Base-by-base conservation (phyloP, 1,140 invertebrate species). In the Babylonia areolata region DNA sequence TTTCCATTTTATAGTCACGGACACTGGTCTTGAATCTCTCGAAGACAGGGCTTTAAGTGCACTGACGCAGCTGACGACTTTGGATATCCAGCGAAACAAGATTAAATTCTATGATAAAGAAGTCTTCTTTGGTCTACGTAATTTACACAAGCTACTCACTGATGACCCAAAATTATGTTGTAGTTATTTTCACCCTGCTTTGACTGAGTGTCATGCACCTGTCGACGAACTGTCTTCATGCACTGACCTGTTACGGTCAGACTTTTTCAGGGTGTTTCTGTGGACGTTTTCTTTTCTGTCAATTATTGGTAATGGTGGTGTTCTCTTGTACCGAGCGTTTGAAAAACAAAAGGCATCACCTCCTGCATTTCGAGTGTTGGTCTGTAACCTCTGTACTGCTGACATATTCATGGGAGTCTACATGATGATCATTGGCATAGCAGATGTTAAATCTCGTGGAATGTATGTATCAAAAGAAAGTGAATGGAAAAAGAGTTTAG, bases 151-250 rank as follows among this genome's bases (percentile, higher is more conserved):
- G 5, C 39, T 91, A n/a, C 37, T 77, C 6, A 85, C 88, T 1
- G 88, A 90, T 35, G 84, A 85, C 9, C 87, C 81, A 64, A 85
- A 64, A 35, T 42, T 90, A 28, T 91, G 90, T 82, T 91, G 90
- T 86, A 35, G 42, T 23, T 82, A 81, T 31, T 77, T 87, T 39
- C 75, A 80, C 1, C 39, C 51, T 23, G 75, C 64, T 20, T 23
- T 75, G 73, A 75, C 89, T 42, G 87, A 89, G 5, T 91, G 90
- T 75, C 39, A 69, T 33, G 86, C 89, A 0, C 87, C 86, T 15
- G 33, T 69, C 3, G 88, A 88, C 69, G 85, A 87, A 78, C 81
- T 91, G 64, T 90, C 89, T 12, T 91, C 90, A 9, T 91, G 90
- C 69, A 77, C n/a, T 46, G 58, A 69, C 64, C 64, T 84, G 37